A percentile compares a stretch with the other conserved stretches of the same genome.
phyloP scores from a whole-genome alignment of 2,797 vertebrate genomes.

The Pelodytes ibericus region DNA sequence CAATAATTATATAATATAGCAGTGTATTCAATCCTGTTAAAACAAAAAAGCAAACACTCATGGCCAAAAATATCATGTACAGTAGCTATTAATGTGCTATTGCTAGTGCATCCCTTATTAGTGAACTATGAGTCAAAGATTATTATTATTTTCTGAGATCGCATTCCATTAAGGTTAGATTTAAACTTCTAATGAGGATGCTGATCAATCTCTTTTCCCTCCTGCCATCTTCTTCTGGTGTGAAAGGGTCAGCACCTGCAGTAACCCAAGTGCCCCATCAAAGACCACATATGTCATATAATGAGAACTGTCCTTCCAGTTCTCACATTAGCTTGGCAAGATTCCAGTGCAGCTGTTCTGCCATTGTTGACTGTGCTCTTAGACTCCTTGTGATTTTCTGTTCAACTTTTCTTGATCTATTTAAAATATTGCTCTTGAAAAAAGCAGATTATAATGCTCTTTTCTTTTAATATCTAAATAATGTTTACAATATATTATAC shows the following conservation, averaged over 20 bases:
- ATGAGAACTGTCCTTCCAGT: slow-evolving; percentile 39
- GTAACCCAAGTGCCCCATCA: slow-evolving; percentile 37
- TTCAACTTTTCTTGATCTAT: neutral
- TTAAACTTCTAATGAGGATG: slow-evolving; percentile 30
- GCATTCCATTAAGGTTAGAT: slow-evolving; percentile 15
- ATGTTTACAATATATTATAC: no score
- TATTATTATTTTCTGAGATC: neutral
- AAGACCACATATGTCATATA: slow-evolving; percentile 36
- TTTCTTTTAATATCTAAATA: neutral
- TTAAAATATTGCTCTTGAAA: neutral
- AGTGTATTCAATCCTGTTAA: no score
- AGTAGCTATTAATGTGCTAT: neutral
- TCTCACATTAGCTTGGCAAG: slow-evolving; percentile 37
- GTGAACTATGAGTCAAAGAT: slow-evolving; percentile 8
- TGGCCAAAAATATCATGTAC: no score
- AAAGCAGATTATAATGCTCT: neutral
- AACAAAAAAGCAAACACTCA: no score
- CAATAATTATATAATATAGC: no score
- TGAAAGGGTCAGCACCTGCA: slow-evolving; percentile 37
- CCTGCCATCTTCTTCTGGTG: slow-evolving; percentile 5
- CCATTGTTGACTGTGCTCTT: slow-evolving; percentile 33
- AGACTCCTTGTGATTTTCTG: slow-evolving; percentile 26
- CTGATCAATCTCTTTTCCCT: slow-evolving; percentile 23
- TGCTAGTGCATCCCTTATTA: neutral
- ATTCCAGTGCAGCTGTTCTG: slow-evolving; percentile 34